A percentile compares a stretch with the other conserved stretches of the same genome.
These are phyloP conservation scores for Cantharis rufa DNA, from an alignment of 2,888 invertebrate genomes.

Conservation along the genomic window DNA sequence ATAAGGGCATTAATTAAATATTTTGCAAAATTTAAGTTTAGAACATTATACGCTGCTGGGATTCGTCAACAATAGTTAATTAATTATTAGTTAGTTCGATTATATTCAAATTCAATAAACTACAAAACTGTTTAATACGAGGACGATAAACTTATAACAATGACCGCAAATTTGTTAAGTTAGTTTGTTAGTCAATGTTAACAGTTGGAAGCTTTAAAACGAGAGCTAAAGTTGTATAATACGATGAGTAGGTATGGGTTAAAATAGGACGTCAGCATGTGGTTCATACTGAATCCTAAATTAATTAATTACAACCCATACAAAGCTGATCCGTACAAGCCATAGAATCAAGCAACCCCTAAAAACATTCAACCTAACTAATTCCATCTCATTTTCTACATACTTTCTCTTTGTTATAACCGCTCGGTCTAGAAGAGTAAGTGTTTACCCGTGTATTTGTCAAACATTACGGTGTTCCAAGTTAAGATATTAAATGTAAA, in stretches of 20 bases:
- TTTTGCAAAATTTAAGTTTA: not conserved
- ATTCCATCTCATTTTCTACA: constrained; percentile 11
- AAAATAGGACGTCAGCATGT: constrained; percentile 29
- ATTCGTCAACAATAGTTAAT: not conserved
- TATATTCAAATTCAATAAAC: not conserved
- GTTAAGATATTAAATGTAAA: constrained; percentile 28
- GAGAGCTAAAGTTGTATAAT: constrained; percentile 21
- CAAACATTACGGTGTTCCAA: constrained; percentile 26
- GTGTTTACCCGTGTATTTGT: constrained; percentile 27
- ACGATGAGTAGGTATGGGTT: constrained; percentile 16
- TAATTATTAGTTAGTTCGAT: not conserved
- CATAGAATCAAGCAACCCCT: constrained; percentile 19
- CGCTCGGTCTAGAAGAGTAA: constrained; percentile 17
- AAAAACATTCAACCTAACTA: constrained; percentile 11
- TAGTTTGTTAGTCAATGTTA: not conserved
- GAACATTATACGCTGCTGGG: not conserved
- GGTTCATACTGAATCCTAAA: constrained; percentile 32
- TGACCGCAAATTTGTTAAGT: constrained; percentile 1
- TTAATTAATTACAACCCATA: constrained; percentile 39
- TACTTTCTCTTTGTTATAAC: constrained; percentile 17
- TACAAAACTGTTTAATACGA: constrained; percentile 1
- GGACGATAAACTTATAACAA: not conserved
- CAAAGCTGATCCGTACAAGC: constrained; percentile 28
- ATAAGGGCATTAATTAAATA: not conserved
- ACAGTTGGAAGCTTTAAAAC: constrained; percentile 5